A percentile compares a stretch with the other conserved stretches of the same genome.
Conservation (phyloP, 2,797 vertebrate genomes). For the Diplodus puntazzo region DNA sequence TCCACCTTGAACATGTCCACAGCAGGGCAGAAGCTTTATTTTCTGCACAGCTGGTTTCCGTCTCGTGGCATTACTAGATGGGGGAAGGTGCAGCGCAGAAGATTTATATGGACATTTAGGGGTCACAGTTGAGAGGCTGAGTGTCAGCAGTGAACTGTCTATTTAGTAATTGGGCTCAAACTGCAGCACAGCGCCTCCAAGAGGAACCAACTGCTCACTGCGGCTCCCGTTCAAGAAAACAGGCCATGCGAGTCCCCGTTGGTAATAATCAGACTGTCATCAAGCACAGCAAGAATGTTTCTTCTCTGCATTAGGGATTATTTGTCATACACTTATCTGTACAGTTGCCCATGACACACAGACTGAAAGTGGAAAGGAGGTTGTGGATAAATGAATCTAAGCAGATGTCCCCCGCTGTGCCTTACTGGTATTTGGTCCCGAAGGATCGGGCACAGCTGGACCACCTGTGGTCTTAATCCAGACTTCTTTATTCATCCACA, state of each 20-base stretch:
- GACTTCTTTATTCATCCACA: constrained; percentile 51
- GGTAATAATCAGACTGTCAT: neutral
- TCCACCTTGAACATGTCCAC: constrained; percentile 49
- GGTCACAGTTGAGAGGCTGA: constrained; percentile 59
- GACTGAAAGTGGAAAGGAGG: constrained; percentile 15
- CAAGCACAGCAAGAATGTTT: neutral
- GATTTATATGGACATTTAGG: constrained; percentile 75
- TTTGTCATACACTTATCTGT: neutral
- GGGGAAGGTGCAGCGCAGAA: constrained; percentile 45
- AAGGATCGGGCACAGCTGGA: constrained; percentile 36
- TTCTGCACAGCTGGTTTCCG: constrained; percentile 56
- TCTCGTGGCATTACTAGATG: constrained; percentile 48
- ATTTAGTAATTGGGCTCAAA: constrained; percentile 14
- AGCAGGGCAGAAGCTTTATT: constrained; percentile 35
- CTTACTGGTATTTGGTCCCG: constrained; percentile 21
- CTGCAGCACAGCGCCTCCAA: constrained; percentile 54
- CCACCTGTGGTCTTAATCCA: constrained; percentile 59
- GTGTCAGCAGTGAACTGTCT: constrained; percentile 52
- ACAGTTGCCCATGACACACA: neutral
- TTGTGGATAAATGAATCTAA: constrained; percentile 43
- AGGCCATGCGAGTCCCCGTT: neutral
- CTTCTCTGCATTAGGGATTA: neutral
- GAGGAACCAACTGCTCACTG: constrained; percentile 45
- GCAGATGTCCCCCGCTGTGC: constrained; percentile 42
- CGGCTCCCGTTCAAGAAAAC: constrained; percentile 11